These are phyloP conservation scores for Lepidurus packardi DNA, from an alignment of 1,140 invertebrate genomes.

Conservation along the genomic window DNA sequence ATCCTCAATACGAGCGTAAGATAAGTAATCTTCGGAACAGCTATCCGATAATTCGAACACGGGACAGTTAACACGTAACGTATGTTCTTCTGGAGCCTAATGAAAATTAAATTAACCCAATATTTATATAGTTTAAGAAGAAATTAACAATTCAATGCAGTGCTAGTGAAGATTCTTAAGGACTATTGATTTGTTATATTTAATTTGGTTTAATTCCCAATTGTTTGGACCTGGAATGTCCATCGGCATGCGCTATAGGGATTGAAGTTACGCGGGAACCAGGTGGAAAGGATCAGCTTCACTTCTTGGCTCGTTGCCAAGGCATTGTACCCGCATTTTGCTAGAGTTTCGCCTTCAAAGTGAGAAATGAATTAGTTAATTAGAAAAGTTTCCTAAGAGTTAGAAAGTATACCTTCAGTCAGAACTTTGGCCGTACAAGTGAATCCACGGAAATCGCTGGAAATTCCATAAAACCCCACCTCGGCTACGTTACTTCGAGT, in stretches of 20 bases:
- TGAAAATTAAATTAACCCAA: neutral
- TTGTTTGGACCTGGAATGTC: neutral
- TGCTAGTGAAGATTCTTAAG: too few species aligned
- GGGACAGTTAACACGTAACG: neutral
- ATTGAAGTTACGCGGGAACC: neutral
- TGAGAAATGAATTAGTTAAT: neutral
- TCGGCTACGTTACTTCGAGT: neutral
- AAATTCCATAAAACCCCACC: neutral
- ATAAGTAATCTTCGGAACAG: neutral
- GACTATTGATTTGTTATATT: too few species aligned
- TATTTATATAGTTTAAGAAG: too few species aligned
- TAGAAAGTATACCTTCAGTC: neutral
- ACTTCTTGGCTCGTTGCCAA: neutral
- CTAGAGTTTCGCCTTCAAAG: neutral
- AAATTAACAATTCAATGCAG: too few species aligned
- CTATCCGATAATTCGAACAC: neutral
- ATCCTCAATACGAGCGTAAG: neutral
- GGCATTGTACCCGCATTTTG: neutral
- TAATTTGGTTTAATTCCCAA: too few species aligned
- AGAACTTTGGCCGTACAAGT: constrained; percentile 7
- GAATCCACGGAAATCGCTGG: constrained; percentile 1
- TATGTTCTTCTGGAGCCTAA: constrained; percentile 12
- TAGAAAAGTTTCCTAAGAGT: neutral
- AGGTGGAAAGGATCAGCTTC: neutral
- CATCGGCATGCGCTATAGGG: neutral